Evolutionary conservation across 1,140 invertebrate genomes (phyloP).

Genomic region (Sweltsa coloradensis): DNA sequence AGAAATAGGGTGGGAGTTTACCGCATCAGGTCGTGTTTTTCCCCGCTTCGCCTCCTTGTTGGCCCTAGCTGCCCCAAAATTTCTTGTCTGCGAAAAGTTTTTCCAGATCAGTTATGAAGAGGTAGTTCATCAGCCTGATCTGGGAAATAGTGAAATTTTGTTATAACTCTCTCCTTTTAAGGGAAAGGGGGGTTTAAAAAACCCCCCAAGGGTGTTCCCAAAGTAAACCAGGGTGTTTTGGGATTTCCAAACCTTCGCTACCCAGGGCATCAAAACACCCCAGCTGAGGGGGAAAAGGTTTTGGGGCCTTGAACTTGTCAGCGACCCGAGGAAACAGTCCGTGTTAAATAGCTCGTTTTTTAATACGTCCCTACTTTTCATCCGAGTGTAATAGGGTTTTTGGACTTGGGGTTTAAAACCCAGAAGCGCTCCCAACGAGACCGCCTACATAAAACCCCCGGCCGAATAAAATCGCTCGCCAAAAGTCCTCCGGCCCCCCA

Average conservation of each 20-base stretch:
- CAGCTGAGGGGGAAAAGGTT: conserved; percentile 40
- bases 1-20: conserved; percentile 40
- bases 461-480: not conserved
- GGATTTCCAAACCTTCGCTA: conserved; percentile 34
- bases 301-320: conserved; percentile 28
- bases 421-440: conserved; percentile 1
- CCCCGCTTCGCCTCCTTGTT: conserved; percentile 18
- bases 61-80: conserved; percentile 11
- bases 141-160: conserved; percentile 20
- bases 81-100: not conserved
- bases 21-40: conserved; percentile 27
- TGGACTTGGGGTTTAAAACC: conserved; percentile 11
- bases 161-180: conserved; percentile 40
- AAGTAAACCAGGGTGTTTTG: conserved; percentile 21
- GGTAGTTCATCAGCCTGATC: not conserved
- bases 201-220: conserved; percentile 33
- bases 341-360: conserved; percentile 49
- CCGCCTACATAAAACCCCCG: not conserved
- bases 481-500: not conserved
- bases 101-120: not conserved
- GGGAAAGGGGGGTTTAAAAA: conserved; percentile 39
- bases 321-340: conserved; percentile 47
- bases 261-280: conserved; percentile 37
- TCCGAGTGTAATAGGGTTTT: conserved; percentile 19
- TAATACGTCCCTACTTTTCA: conserved; percentile 46